Conservation (phyloP, 2,888 invertebrate genomes). For the Anoplius nigerrimus region DNA sequence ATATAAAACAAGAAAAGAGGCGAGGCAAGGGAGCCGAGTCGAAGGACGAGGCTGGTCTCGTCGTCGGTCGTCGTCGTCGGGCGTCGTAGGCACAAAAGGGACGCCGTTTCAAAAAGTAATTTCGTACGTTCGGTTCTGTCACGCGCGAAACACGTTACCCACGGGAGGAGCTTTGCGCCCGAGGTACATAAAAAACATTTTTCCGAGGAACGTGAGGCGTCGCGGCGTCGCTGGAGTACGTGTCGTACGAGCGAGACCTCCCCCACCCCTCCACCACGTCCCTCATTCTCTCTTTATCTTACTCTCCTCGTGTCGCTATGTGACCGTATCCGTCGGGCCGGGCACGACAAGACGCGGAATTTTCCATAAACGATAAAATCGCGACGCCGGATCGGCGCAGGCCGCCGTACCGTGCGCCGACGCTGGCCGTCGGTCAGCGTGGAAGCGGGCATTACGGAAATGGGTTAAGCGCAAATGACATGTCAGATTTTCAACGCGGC, state of each 20-base stretch:
- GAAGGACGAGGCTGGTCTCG: slow-evolving; percentile 13
- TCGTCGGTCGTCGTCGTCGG: no score
- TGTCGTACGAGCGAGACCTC: no score
- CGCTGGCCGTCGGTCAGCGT: no score
- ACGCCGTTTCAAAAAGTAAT: slow-evolving; percentile 39
- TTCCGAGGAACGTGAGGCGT: slow-evolving; percentile 33
- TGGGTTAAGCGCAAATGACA: no score
- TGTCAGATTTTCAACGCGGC: no score
- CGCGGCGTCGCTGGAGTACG: background rate
- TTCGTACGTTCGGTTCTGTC: slow-evolving; percentile 39
- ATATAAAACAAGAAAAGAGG: background rate
- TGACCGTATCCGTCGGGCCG: no score
- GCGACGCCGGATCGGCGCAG: no score
- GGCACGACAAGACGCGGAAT: no score
- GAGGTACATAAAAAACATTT: slow-evolving; percentile 45
- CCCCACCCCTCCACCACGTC: no score
- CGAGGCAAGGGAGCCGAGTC: slow-evolving; percentile 11
- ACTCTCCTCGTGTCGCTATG: background rate
- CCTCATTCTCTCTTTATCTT: background rate
- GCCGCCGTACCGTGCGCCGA: no score
- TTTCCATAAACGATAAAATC: no score
- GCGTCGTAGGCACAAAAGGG: background rate
- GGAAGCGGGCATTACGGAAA: no score
- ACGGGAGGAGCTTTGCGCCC: slow-evolving; percentile 32
- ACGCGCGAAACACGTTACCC: slow-evolving; percentile 36